These are phyloP conservation scores for Hapalemur alaotrensis DNA, from an alignment of 2,797 vertebrate species.

Conservation along the genomic window DNA sequence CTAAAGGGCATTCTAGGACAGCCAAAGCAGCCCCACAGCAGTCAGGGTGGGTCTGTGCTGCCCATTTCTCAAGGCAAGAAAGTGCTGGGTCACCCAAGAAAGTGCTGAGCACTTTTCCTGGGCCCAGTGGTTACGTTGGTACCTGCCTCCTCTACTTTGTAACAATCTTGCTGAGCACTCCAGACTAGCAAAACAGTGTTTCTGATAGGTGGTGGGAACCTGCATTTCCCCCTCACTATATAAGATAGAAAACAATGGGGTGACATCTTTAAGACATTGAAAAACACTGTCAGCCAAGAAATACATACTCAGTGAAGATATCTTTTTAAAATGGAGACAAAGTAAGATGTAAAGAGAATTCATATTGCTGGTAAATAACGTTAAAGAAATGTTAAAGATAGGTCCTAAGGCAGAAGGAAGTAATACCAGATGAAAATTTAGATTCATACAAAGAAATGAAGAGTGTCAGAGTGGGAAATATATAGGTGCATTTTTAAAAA, in stretches of 20 bases:
- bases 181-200: too few relatives aligned
- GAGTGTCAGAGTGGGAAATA: background rate
- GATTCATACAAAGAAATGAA: background rate
- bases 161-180: too few relatives aligned
- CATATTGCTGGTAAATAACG: background rate
- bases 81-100: too few relatives aligned
- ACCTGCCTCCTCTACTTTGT: too few relatives aligned
- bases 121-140: too few relatives aligned
- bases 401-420: background rate
- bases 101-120: too few relatives aligned
- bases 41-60: too few relatives aligned
- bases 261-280: background rate
- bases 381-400: background rate
- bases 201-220: too few relatives aligned
- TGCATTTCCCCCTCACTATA: too few relatives aligned
- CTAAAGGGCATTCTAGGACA: too few relatives aligned
- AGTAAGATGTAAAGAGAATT: background rate
- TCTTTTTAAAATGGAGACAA: background rate
- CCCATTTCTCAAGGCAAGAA: too few relatives aligned
- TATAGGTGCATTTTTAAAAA: background rate
- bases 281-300: background rate
- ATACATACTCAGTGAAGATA: background rate
- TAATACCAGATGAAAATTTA: background rate
- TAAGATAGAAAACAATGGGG: background rate
- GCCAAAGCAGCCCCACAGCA: too few relatives aligned